Conservation (phyloP, 2,113 vertebrate genomes). For the Eulacestoma nigropectus region DNA sequence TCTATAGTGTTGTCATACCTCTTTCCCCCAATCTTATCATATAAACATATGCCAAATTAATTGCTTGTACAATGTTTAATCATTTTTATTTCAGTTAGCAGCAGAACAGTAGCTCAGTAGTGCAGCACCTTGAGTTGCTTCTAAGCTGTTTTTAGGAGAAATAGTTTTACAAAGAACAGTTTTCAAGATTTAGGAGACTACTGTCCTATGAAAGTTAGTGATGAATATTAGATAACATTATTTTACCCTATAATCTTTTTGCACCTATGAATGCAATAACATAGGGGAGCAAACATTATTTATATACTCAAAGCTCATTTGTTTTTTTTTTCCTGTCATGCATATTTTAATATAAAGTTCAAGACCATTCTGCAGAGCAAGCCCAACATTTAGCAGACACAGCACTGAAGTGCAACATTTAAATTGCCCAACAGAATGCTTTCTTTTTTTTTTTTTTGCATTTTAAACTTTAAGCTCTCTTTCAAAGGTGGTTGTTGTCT, state of each 20-base stretch:
- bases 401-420: neutral
- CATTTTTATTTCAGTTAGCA: neutral
- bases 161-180: neutral
- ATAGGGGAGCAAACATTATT: neutral
- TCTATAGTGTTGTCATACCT: neutral
- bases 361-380: conserved; percentile 48
- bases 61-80: neutral
- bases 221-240: neutral
- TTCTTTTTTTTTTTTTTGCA: neutral
- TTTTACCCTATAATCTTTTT: neutral
- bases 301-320: neutral
- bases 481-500: conserved; percentile 53
- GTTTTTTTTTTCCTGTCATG: conserved; percentile 15
- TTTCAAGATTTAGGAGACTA: neutral
- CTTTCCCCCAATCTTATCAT: neutral
- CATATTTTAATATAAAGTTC: conserved; percentile 55
- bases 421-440: conserved; percentile 18
- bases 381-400: conserved; percentile 12
- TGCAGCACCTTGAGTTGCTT: neutral
- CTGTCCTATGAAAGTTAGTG: neutral
- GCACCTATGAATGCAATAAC: neutral
- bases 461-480: conserved; percentile 57
- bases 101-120: neutral
- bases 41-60: neutral
- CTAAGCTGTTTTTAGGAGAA: neutral